Evolutionary conservation across 2,797 vertebrate species (phyloP).

Genomic region (Brotula barbata): DNA sequence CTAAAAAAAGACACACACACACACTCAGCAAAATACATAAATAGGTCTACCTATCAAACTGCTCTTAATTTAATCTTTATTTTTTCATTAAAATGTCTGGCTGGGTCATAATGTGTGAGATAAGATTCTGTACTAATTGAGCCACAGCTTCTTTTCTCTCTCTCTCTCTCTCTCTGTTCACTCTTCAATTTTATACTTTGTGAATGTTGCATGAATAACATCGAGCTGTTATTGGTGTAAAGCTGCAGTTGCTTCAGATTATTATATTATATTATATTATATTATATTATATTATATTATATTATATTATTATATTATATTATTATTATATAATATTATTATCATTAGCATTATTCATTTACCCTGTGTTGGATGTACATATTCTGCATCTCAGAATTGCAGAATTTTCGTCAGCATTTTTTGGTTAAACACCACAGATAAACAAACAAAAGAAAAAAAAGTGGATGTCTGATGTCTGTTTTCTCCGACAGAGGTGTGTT

Average conservation of each 20-base stretch:
- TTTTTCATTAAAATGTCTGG: conserved; percentile 24
- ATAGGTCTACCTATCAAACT: conserved; percentile 23
- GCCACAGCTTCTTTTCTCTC: background rate
- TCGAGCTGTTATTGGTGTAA: background rate
- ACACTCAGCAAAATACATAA: background rate
- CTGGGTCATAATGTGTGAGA: conserved; percentile 9
- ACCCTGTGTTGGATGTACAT: too few relatives aligned
- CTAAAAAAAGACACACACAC: conserved; percentile 6
- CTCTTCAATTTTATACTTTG: background rate
- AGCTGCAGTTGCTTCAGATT: too few relatives aligned
- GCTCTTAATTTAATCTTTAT: conserved; percentile 32
- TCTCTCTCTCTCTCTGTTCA: conserved; percentile 4
- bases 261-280: too few relatives aligned
- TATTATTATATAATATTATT: too few relatives aligned
- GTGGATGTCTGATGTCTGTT: too few relatives aligned
- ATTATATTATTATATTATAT: too few relatives aligned
- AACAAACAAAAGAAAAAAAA: too few relatives aligned
- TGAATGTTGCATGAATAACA: conserved; percentile 9
- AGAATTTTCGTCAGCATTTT: too few relatives aligned
- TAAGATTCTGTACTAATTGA: conserved; percentile 1
- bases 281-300: too few relatives aligned
- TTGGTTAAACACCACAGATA: too few relatives aligned
- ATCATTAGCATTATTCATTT: too few relatives aligned
- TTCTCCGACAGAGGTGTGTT: conserved; percentile 85
- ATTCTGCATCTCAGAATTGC: too few relatives aligned